Evolutionary conservation across 2,797 vertebrate genomes (phyloP).

Genomic region (Vultur gryphus): DNA sequence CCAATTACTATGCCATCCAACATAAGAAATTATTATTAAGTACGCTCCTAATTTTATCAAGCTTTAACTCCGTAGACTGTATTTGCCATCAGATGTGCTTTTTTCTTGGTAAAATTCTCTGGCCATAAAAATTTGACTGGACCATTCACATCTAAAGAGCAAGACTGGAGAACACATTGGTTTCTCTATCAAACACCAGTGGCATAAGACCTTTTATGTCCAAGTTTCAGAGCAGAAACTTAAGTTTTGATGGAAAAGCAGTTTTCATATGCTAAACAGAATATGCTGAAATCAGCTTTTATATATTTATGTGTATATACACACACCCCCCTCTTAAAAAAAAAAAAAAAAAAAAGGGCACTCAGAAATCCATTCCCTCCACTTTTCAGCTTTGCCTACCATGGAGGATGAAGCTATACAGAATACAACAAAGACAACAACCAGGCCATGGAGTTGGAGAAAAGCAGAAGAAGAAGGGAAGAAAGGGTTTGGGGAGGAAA

Average conservation of each 20-base stretch:
- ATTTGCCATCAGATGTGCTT: not conserved
- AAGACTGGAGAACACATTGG: not conserved
- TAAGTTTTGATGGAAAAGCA: not conserved
- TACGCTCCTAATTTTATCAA: not conserved
- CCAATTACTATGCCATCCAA: not conserved
- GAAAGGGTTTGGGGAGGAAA: not conserved
- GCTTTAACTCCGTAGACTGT: not conserved
- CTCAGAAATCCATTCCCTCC: not conserved
- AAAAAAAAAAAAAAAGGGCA: not conserved
- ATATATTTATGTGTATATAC: rapidly evolving
- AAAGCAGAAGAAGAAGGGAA: not conserved
- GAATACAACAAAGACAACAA: not conserved
- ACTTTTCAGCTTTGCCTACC: not conserved
- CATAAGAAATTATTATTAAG: not conserved
- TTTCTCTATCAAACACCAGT: not conserved
- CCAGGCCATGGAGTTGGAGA: not conserved
- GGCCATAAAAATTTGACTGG: not conserved
- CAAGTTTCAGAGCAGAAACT: not conserved
- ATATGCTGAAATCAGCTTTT: not conserved
- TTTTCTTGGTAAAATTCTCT: not conserved
- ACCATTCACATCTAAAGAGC: not conserved
- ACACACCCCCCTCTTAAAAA: not conserved
- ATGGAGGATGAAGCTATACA: not conserved
- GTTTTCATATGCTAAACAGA: not conserved
- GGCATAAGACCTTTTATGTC: not conserved